Base-by-base conservation (phyloP, 2,113 vertebrate species). In the Lepus americanus region DNA sequence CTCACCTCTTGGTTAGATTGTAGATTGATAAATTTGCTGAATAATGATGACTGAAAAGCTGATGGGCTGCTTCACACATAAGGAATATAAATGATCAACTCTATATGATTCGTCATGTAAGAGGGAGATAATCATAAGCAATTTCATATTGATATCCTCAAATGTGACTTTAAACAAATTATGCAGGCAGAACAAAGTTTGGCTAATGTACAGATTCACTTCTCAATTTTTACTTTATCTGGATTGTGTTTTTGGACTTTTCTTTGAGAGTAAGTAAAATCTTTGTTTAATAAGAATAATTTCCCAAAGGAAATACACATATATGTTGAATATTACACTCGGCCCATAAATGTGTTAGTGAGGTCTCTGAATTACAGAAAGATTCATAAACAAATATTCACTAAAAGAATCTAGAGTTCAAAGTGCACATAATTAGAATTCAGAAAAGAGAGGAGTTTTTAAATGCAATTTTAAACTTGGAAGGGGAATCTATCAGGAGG, bases 381-480 rank as follows among this genome's bases (percentile, higher is more conserved):
- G 86, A 97, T 97, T 97, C 81, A 96, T 98, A 98, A 98, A 95
- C 29, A 98, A 98, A 98, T 97, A 96, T 96, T 98, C 90, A 94
- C 94, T 83, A 33, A 55, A 95, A 97, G 91, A 97, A 95, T 96
- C 80, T 80, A 66, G 73, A 97, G 96, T 97, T 98, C 97, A 97
- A 96, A 97, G 97, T 86, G 94, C 22, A 96, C 5, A 51, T 89
- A 97, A 97, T 98, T 97, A 98, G 97, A 97, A 98, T 98, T 97
- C 97, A 97, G 97, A 94, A 97, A 97, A 97, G 90, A 98, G 93
- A 97, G 97, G 97, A 97, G 95, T 95, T 98, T 98, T 98, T 98
- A 98, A 98, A 98, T 90, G 95, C 89, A 98, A 94, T 98, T 97
- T 98, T 98, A 97, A 97, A 97, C 96, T 98, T 98, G 97, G 96